Conservation (phyloP, 2,113 vertebrate genomes). For the Synodontis membranacea region DNA sequence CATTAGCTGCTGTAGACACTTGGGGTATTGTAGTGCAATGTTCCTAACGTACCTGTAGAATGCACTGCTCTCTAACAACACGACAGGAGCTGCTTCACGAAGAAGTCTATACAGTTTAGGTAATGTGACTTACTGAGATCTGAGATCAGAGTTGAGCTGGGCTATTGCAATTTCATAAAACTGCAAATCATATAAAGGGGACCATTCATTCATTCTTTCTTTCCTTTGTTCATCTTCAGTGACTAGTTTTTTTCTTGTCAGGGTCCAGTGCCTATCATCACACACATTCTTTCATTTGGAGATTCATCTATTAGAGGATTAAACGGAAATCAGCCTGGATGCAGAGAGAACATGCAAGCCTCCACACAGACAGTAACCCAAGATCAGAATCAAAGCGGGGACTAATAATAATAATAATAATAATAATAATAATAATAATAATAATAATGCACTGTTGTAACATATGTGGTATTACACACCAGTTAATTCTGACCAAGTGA, state of each 20-base stretch:
- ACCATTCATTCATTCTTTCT: neutral
- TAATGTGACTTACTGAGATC: neutral
- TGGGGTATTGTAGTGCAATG: neutral
- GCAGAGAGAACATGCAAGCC: too few species aligned
- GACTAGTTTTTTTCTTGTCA: neutral
- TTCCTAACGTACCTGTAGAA: neutral
- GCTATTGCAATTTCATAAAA: neutral
- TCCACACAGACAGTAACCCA: too few species aligned
- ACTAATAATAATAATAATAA: neutral
- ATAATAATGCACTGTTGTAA: neutral
- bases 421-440: neutral
- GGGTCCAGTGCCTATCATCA: neutral
- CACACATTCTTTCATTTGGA: too few species aligned
- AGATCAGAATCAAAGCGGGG: too few species aligned
- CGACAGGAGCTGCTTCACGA: neutral
- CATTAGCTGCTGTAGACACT: neutral
- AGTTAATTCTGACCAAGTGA: neutral
- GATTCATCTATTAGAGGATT: too few species aligned
- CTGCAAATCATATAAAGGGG: neutral
- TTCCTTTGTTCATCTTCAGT: neutral
- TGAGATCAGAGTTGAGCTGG: neutral
- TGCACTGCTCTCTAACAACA: neutral
- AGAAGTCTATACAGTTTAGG: neutral
- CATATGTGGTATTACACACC: neutral
- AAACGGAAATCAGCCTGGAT: too few species aligned